These are phyloP conservation scores for Trididemnum miniatum DNA, from an alignment of 23 tunicate genomes.

Conservation along the genomic window DNA sequence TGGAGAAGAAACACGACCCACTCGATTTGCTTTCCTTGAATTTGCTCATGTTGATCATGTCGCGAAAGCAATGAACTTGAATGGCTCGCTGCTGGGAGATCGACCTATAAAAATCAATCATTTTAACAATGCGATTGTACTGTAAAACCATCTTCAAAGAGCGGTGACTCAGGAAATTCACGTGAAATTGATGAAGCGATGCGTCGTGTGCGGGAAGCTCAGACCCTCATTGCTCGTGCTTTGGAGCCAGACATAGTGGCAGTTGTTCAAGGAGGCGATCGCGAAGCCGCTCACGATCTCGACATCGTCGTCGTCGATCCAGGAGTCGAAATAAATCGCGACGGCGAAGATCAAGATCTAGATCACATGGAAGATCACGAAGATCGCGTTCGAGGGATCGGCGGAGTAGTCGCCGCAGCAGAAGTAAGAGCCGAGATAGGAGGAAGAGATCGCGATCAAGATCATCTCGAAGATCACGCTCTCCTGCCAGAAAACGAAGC, in stretches of 20 bases:
- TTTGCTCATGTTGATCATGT: constrained; percentile 49
- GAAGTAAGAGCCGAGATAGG: constrained; percentile 68
- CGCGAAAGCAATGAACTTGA: constrained; percentile 64
- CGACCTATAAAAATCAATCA: constrained; percentile 74
- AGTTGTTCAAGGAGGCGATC: constrained; percentile 44
- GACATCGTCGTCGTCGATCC: constrained; percentile 74
- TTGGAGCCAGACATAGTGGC: constrained; percentile 65
- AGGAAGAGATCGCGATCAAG: constrained; percentile 47
- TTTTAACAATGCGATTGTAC: constrained; percentile 80
- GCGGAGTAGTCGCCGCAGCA: constrained; percentile 58
- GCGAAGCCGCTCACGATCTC: constrained; percentile 65
- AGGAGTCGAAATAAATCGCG: constrained; percentile 65
- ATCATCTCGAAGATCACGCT: too few species aligned
- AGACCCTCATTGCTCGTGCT: constrained; percentile 75
- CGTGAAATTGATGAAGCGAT: constrained; percentile 92
- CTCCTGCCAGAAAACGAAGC: too few species aligned
- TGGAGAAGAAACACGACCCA: constrained; percentile 84
- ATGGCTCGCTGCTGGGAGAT: constrained; percentile 65
- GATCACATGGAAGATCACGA: constrained; percentile 62
- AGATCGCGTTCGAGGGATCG: constrained; percentile 65
- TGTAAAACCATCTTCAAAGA: constrained; percentile 45
- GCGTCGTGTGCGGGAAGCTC: constrained; percentile 87
- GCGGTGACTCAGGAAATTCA: constrained; percentile 34
- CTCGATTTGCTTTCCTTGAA: constrained; percentile 80
- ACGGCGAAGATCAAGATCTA: constrained; percentile 64